Percentiles rank a stretch among this genome's conserved stretches.
Conservation (phyloP, 2,797 vertebrate genomes). For the Lepilemur septentrionalis region DNA sequence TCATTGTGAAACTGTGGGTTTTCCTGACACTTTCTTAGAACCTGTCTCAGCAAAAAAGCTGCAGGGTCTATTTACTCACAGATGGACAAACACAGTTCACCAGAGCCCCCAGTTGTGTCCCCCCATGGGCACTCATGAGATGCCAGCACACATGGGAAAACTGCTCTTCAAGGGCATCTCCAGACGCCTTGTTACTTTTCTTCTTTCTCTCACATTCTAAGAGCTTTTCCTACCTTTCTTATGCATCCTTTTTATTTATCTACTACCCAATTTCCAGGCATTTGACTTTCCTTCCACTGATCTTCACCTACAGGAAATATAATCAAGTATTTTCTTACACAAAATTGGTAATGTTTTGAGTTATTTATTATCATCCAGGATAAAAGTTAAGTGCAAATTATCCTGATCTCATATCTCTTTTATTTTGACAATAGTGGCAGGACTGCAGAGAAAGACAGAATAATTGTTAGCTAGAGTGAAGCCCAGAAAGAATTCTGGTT, state of each 20-base stretch:
- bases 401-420: conserved; percentile 4
- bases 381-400: neutral
- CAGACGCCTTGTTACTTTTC: neutral
- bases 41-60: neutral
- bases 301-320: neutral
- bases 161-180: neutral
- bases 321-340: neutral
- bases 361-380: neutral
- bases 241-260: neutral
- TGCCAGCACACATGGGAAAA: neutral
- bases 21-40: neutral
- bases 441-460: conserved; percentile 19
- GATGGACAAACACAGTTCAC: neutral
- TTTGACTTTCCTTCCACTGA: neutral
- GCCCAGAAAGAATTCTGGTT: conserved; percentile 21
- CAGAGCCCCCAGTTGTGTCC: neutral
- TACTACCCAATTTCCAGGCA: neutral
- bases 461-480: neutral
- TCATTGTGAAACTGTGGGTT: neutral
- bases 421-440: neutral
- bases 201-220: neutral
- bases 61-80: neutral
- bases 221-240: neutral
- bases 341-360: neutral
- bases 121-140: neutral